phyloP scores from a whole-genome alignment of 2,113 vertebrate genomes.

The Pleuronectes platessa region DNA sequence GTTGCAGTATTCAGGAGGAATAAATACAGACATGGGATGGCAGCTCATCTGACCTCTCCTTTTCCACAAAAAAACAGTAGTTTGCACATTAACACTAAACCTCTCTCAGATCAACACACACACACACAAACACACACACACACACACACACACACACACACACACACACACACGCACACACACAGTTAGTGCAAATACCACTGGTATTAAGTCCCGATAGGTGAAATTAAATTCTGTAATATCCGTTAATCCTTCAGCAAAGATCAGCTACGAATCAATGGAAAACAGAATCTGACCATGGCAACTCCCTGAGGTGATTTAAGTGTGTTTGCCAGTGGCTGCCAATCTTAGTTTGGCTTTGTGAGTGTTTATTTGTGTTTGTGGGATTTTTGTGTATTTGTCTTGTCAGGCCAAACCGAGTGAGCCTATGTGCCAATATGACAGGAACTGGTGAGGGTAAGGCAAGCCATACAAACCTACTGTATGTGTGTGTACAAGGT shows the following conservation, averaged over 20 bases:
- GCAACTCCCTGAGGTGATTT: constrained; percentile 56
- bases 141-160: constrained; percentile 13
- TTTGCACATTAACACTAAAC: not conserved
- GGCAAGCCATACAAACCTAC: constrained; percentile 14
- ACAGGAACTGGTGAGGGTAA: constrained; percentile 3
- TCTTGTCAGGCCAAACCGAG: constrained; percentile 10
- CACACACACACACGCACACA: constrained; percentile 11
- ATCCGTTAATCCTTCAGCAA: constrained; percentile 71
- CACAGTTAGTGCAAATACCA: constrained; percentile 57
- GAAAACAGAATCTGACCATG: constrained; percentile 59
- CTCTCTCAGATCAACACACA: constrained; percentile 10
- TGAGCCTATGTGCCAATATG: not conserved
- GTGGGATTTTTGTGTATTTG: not conserved
- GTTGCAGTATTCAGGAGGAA: constrained; percentile 40
- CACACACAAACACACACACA: not conserved
- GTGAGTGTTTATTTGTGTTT: constrained; percentile 9
- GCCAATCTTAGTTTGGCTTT: constrained; percentile 26
- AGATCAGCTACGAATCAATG: constrained; percentile 60
- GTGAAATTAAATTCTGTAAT: constrained; percentile 70
- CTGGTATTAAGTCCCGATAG: constrained; percentile 55
- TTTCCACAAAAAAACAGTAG: not conserved
- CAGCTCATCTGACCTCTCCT: constrained; percentile 23
- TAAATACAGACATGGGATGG: constrained; percentile 38
- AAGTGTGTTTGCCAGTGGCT: constrained; percentile 26
- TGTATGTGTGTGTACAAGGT: constrained; percentile 19